phyloP scores from a whole-genome alignment of 2,888 invertebrate species.

The Halocaridina rubra region DNA sequence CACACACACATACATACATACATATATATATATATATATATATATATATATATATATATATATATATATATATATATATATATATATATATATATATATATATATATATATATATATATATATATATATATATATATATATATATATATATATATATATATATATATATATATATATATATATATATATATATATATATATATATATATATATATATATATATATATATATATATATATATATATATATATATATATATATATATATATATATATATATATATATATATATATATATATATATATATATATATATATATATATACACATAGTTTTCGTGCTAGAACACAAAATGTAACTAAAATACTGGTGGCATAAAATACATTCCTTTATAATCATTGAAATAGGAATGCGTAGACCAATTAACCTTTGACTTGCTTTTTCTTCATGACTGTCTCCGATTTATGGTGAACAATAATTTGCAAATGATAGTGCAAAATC shows the following conservation, averaged over 20 bases:
- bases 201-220: background rate
- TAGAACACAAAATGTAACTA: no score
- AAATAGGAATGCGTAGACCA: no score
- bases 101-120: background rate
- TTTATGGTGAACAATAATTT: no score
- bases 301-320: background rate
- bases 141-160: background rate
- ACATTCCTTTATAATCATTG: no score
- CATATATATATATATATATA: background rate
- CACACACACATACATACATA: background rate
- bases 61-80: background rate
- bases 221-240: background rate
- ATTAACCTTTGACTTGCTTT: no score
- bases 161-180: background rate
- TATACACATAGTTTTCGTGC: no score
- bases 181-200: background rate
- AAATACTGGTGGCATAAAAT: no score
- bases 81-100: background rate
- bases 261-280: background rate
- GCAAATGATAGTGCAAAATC: no score
- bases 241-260: background rate
- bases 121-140: background rate
- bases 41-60: background rate
- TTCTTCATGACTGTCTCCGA: no score
- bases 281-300: background rate